Percentiles rank a stretch among this genome's conserved stretches.
Evolutionary conservation across 2,113 vertebrate genomes (phyloP).

Genomic region (Mesitornis unicolor): DNA sequence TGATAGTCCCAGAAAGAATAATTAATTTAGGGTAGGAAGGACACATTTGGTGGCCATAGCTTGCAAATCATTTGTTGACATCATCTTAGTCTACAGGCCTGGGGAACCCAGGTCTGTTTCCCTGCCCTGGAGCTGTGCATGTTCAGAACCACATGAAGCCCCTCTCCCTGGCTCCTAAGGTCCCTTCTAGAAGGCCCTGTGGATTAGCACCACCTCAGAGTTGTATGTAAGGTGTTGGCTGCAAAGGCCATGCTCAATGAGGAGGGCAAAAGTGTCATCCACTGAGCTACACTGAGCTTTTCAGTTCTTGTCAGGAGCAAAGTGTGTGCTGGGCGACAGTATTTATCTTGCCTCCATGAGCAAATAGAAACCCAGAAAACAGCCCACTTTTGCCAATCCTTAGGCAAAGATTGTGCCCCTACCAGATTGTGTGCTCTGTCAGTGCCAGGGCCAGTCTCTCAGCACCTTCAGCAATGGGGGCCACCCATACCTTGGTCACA

Average conservation of each 20-base stretch:
- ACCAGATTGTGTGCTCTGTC: background rate
- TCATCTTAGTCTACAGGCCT: background rate
- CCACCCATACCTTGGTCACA: background rate
- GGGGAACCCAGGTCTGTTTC: background rate
- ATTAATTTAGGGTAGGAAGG: background rate
- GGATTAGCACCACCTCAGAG: accelerated
- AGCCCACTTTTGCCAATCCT: background rate
- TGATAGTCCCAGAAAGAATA: background rate
- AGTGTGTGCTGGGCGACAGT: background rate
- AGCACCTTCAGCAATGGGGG: background rate
- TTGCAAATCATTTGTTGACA: background rate
- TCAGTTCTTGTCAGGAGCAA: background rate
- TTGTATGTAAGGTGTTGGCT: background rate
- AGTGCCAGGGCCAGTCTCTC: background rate
- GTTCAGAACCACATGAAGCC: background rate
- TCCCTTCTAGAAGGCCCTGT: background rate
- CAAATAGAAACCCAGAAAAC: background rate
- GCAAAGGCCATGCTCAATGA: background rate
- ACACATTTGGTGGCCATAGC: background rate
- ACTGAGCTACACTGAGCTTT: background rate
- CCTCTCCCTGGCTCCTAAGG: background rate
- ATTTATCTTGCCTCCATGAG: background rate
- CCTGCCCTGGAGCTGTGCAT: too few relatives aligned
- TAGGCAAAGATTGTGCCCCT: background rate
- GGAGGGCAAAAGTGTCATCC: background rate